Conservation (phyloP, 2,888 invertebrate species). For the Drosophila kambysellisi region DNA sequence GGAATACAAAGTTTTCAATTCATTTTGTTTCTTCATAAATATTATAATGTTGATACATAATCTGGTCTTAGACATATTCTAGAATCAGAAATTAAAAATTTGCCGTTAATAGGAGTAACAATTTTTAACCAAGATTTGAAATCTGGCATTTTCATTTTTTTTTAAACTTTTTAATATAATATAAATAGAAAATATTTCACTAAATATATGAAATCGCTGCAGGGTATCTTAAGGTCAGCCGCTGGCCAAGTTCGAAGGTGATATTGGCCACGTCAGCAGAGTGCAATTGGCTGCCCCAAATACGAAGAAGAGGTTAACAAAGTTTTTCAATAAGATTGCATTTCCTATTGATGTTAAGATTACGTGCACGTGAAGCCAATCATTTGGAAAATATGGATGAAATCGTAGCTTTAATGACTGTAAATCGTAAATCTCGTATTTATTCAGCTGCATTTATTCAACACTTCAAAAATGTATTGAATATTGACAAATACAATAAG, state of each 20-base stretch:
- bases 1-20: slow-evolving; percentile 40
- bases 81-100: neutral
- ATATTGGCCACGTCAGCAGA: neutral
- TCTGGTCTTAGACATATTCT: neutral
- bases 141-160: too few relatives aligned
- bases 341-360: neutral
- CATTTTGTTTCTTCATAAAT: neutral
- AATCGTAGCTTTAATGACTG: neutral
- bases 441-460: neutral
- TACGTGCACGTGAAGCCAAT: too few relatives aligned
- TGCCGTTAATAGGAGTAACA: too few relatives aligned
- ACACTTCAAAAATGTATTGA: neutral
- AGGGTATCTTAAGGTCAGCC: neutral
- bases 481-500: neutral
- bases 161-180: too few relatives aligned
- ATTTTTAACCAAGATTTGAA: too few relatives aligned
- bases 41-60: neutral
- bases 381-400: neutral
- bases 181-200: too few relatives aligned
- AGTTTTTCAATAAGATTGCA: neutral
- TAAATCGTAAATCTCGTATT: neutral
- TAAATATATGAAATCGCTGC: neutral
- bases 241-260: neutral
- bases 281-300: neutral
- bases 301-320: neutral